These are phyloP conservation scores for Bufo bufo DNA, from an alignment of 2,113 vertebrate genomes.

Conservation along the genomic window DNA sequence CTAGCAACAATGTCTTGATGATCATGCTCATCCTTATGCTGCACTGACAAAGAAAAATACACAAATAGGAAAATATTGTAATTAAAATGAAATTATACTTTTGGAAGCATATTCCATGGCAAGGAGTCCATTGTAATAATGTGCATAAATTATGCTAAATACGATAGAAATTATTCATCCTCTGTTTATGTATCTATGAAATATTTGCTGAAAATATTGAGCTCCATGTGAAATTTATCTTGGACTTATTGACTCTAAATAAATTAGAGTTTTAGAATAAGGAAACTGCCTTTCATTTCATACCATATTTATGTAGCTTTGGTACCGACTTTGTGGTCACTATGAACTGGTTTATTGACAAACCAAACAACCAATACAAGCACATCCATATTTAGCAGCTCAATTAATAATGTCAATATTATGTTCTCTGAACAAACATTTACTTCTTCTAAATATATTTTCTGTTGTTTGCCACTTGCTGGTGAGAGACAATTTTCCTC, in stretches of 20 bases:
- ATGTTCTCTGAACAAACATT: not conserved
- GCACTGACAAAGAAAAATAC: not conserved
- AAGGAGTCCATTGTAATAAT: not conserved
- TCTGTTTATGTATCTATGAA: not conserved
- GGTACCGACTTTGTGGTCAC: not conserved
- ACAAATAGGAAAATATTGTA: not conserved
- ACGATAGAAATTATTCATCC: not conserved
- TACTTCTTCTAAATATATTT: not conserved
- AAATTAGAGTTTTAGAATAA: not conserved
- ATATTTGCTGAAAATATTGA: not conserved
- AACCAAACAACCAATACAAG: not conserved
- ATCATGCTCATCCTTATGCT: too few species aligned
- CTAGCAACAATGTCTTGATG: not conserved
- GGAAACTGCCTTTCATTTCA: not conserved
- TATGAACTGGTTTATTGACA: not conserved
- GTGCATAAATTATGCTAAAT: not conserved
- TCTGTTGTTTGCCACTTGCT: not conserved
- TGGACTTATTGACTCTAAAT: not conserved
- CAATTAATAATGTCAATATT: slow-evolving; percentile 15
- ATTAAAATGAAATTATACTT: not conserved
- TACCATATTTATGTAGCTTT: not conserved
- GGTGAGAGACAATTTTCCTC: not conserved
- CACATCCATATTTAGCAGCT: not conserved
- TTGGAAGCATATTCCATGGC: not conserved
- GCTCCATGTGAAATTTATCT: not conserved